These are phyloP conservation scores for Anableps anableps DNA, from an alignment of 2,797 vertebrate species.

Conservation along the genomic window DNA sequence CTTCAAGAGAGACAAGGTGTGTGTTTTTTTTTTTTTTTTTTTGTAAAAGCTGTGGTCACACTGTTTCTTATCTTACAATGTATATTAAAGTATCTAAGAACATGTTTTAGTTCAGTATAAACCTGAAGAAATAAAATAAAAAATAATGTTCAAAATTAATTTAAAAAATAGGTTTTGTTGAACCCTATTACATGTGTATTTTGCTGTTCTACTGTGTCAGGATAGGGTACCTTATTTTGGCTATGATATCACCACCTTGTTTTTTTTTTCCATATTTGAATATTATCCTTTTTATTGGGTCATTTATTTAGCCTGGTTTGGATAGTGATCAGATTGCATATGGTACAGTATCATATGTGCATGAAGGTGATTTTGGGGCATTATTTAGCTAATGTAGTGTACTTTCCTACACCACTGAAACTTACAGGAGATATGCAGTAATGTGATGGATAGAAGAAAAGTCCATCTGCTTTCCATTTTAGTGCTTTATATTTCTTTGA, in stretches of 20 bases:
- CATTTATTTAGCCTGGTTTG: background rate
- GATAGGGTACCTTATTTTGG: background rate
- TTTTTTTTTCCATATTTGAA: background rate
- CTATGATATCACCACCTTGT: background rate
- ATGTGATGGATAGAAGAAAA: background rate
- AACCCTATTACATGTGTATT: background rate
- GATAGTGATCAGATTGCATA: background rate
- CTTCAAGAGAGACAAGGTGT: background rate
- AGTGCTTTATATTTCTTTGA: background rate
- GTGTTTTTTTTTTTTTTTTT: background rate
- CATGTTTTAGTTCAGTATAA: background rate
- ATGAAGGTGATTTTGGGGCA: background rate
- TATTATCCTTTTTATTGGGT: background rate
- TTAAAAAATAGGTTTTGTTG: background rate
- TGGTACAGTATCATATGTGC: background rate
- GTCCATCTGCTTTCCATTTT: background rate
- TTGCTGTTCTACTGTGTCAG: background rate
- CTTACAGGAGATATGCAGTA: background rate
- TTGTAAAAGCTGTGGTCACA: background rate
- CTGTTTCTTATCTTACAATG: background rate
- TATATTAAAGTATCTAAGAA: background rate
- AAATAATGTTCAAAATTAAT: too few relatives aligned
- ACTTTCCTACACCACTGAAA: background rate
- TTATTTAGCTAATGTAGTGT: background rate
- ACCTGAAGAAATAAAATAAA: background rate